phyloP scores from a whole-genome alignment of 92 coral and sea anemone species.

The Actinostola sp. region DNA sequence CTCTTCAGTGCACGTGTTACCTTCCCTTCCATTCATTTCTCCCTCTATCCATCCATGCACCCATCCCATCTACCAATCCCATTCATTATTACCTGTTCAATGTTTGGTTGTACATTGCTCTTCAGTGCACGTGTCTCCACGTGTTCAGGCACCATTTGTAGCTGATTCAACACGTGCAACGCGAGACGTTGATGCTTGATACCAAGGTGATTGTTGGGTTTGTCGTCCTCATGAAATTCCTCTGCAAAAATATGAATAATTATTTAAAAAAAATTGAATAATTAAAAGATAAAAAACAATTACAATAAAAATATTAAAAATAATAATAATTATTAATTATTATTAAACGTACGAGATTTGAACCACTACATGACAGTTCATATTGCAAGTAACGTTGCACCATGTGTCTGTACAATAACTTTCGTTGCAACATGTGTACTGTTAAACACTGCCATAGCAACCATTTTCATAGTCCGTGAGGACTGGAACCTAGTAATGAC shows the following conservation, averaged over 20 bases:
- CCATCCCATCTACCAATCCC: too few relatives aligned
- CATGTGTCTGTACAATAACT: too few relatives aligned
- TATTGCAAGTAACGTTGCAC: too few relatives aligned
- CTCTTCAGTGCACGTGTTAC: constrained; percentile 84
- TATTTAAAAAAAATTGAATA: background rate
- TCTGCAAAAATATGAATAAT: constrained; percentile 10
- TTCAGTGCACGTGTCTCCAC: constrained; percentile 89
- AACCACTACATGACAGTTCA: too few relatives aligned
- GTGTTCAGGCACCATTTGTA: constrained; percentile 88
- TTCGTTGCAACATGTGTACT: too few relatives aligned
- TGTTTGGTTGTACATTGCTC: constrained; percentile 93
- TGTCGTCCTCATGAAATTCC: constrained; percentile 26
- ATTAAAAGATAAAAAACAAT: background rate
- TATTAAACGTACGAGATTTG: too few relatives aligned
- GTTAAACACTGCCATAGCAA: too few relatives aligned
- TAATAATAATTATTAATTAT: too few relatives aligned
- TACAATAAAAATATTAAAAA: background rate
- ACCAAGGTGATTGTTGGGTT: constrained; percentile 53
- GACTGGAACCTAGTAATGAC: background rate
- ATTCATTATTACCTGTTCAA: constrained; percentile 88
- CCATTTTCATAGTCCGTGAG: too few relatives aligned
- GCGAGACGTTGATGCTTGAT: constrained; percentile 84
- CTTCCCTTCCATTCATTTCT: background rate
- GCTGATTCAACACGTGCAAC: constrained; percentile 80
- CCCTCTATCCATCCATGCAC: background rate